A percentile compares a stretch with the other conserved stretches of the same genome.
Conservation (phyloP, 2,797 vertebrate genomes). For the Tiaroga cobitis region DNA sequence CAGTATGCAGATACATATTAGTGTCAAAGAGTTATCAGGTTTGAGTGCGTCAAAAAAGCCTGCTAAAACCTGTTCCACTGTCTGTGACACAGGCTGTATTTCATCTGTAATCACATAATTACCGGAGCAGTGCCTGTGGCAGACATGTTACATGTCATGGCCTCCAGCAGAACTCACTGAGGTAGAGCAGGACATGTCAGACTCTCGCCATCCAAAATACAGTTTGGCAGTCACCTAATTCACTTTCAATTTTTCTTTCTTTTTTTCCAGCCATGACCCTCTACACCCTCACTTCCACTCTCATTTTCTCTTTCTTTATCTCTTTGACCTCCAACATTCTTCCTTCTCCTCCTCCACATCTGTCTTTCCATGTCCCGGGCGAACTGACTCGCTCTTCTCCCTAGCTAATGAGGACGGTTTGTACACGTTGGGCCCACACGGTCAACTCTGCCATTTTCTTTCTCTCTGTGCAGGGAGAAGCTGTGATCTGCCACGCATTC, state of each 20-base stretch:
- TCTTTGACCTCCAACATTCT: slow-evolving; percentile 3
- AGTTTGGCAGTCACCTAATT: slow-evolving; percentile 35
- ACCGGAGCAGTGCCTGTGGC: slow-evolving; percentile 53
- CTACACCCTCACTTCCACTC: slow-evolving; percentile 31
- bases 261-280: slow-evolving; percentile 14
- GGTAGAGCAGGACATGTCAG: slow-evolving; percentile 57
- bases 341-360: not conserved
- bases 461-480: not conserved
- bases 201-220: slow-evolving; percentile 29
- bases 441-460: slow-evolving; percentile 53
- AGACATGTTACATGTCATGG: slow-evolving; percentile 65
- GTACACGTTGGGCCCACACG: slow-evolving; percentile 70
- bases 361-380: slow-evolving; percentile 7
- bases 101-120: slow-evolving; percentile 66
- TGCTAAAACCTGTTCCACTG: slow-evolving; percentile 54
- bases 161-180: slow-evolving; percentile 64
- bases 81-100: slow-evolving; percentile 46
- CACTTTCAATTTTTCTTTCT: not conserved
- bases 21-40: slow-evolving; percentile 49
- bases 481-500: slow-evolving; percentile 25
- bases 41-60: slow-evolving; percentile 17
- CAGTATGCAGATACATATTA: slow-evolving; percentile 25
- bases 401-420: slow-evolving; percentile 68
- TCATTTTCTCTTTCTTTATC: slow-evolving; percentile 10
- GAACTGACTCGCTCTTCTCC: slow-evolving; percentile 52